Evolutionary conservation across 1,140 invertebrate species (phyloP).

Genomic region (Neomicropteryx cornuta): DNA sequence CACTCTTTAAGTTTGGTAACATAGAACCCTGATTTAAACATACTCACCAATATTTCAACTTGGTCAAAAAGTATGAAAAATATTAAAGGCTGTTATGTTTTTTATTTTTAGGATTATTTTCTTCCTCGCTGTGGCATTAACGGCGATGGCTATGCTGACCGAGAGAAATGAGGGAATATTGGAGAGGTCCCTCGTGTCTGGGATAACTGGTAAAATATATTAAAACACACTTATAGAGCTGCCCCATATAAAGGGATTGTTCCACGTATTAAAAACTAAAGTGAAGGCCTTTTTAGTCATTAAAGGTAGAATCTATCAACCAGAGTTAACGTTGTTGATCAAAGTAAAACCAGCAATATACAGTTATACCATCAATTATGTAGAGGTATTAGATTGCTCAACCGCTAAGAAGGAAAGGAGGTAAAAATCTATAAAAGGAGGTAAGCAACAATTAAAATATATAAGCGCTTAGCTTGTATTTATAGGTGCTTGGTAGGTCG

Average conservation of each 20-base stretch:
- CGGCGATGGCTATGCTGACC: constrained; percentile 80
- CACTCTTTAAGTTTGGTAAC: too few relatives aligned
- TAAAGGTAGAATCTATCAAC: not conserved
- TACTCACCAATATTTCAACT: not conserved
- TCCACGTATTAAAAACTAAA: not conserved
- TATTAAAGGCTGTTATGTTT: constrained; percentile 8
- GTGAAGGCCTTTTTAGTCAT: not conserved
- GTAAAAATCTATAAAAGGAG: too few relatives aligned
- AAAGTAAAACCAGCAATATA: constrained; percentile 1
- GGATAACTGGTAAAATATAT: constrained; percentile 43
- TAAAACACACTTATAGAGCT: constrained; percentile 1
- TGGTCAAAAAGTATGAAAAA: not conserved
- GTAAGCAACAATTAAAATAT: too few relatives aligned
- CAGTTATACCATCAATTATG: too few relatives aligned
- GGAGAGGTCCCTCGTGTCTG: constrained; percentile 77
- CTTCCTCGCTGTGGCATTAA: constrained; percentile 87
- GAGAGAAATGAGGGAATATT: constrained; percentile 85
- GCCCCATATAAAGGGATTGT: not conserved
- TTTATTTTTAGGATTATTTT: constrained; percentile 72
- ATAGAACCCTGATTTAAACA: not conserved
- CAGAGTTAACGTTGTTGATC: not conserved
- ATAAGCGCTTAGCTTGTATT: too few relatives aligned
- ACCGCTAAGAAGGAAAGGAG: too few relatives aligned
- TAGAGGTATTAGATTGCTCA: too few relatives aligned
- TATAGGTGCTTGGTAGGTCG: too few relatives aligned